Base-by-base conservation (phyloP, 1,140 invertebrate genomes). In the Rhizoglyphus robini region DNA sequence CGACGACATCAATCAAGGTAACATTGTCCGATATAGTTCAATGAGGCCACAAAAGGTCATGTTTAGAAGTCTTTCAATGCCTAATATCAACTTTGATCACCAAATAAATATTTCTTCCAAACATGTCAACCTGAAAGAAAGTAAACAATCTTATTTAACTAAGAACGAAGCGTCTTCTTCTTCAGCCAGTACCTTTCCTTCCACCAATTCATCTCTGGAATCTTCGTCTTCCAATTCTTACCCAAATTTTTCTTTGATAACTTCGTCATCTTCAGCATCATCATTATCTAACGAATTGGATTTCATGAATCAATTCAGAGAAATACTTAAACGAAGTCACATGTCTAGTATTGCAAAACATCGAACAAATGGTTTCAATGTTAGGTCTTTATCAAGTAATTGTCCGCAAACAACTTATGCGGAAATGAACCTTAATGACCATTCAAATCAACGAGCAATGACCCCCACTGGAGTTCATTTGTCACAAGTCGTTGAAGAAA, bases 311-410 rank as follows among this genome's bases (percentile, higher is more conserved):
- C 58, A 60, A 46, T 29, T 60, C 30, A 60, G 36, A 46, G 58
- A 60, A n/a, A 60, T 60, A 8, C 30, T 60, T 8, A 60, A 60
- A 60, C 32, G 58, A 32, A 60, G 15, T 3, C 58, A 60, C 13
- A n/a, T 34, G 15, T 29, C 15, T 29, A 32, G 15, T 46, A 29
- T 60, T 11, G 29, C 58, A n/a, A 60, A 60, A 46, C 15, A 60
- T 60, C 27, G n/a, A n/a, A n/a, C n/a, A n/a, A n/a, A n/a, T n/a
- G n/a, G n/a, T n/a, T n/a, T 15, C n/a, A 38, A 34, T 23, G 13
- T 11, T 46, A 15, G 58, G 15, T 32, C 57, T 18, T 54, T 54
- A 11, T 27, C 23, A 25, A 54, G 51, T 20, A 54, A 54, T 32
- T 54, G 8, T 32, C 20, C 51, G 8, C 51, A 18, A n/a, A 41